These are phyloP conservation scores for Holocentrus rufus DNA, from an alignment of 2,797 vertebrate species.

Conservation along the genomic window DNA sequence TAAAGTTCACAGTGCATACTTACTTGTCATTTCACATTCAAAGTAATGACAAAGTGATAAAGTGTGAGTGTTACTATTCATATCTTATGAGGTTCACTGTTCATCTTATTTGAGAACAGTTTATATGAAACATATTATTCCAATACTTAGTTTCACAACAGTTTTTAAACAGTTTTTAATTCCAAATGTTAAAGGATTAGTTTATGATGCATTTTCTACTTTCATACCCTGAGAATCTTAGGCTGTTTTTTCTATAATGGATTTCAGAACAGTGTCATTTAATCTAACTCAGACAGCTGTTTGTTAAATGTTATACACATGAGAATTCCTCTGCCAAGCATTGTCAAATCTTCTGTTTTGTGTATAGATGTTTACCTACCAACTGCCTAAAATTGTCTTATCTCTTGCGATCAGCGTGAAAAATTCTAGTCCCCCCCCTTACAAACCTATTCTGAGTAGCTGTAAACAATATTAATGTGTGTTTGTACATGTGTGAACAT, in stretches of 20 bases:
- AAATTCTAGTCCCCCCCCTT: conserved; percentile 11
- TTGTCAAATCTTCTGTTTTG: conserved; percentile 64
- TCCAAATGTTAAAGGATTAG: not conserved
- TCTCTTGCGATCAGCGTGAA: conserved; percentile 72
- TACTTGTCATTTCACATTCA: conserved; percentile 76
- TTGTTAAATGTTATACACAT: conserved; percentile 11
- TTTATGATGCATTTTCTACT: not conserved
- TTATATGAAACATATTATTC: not conserved
- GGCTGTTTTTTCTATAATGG: conserved; percentile 16
- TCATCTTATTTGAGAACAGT: not conserved
- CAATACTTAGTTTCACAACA: not conserved
- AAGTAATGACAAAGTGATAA: conserved; percentile 49
- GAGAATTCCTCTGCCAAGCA: conserved; percentile 37
- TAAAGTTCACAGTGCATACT: not conserved
- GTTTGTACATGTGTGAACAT: conserved; percentile 21
- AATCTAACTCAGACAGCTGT: not conserved
- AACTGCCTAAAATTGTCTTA: conserved; percentile 83
- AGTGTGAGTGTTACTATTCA: conserved; percentile 3
- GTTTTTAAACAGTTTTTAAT: not conserved
- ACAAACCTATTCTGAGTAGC: conserved; percentile 28
- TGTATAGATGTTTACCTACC: conserved; percentile 75
- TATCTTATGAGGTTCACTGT: conserved; percentile 15
- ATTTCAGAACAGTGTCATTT: conserved; percentile 24
- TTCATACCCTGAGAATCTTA: not conserved
- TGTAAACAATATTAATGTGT: conserved; percentile 21